Conservation (phyloP, 2,888 invertebrate species). For the Drosophila borborema region DNA sequence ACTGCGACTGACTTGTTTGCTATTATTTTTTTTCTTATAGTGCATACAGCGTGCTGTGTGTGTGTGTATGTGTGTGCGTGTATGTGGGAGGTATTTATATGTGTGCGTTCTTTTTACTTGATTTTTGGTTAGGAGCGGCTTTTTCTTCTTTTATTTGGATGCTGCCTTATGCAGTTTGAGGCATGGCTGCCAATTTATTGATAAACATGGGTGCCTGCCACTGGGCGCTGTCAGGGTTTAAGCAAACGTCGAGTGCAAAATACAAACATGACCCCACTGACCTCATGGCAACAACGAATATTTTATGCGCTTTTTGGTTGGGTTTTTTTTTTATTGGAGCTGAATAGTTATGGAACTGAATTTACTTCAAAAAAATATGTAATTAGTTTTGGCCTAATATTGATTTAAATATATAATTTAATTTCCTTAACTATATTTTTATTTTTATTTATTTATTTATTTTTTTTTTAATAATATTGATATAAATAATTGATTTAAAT, state of each 20-base stretch:
- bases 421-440: too few species aligned
- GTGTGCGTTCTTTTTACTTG: conserved; percentile 30
- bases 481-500: too few species aligned
- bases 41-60: conserved; percentile 26
- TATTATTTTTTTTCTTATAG: conserved; percentile 70
- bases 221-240: conserved; percentile 41
- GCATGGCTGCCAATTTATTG: conserved; percentile 71
- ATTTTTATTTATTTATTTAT: too few species aligned
- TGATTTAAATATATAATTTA: background rate
- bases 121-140: conserved; percentile 53
- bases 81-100: conserved; percentile 2
- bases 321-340: background rate
- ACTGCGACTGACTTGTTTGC: conserved; percentile 60
- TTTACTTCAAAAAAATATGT: too few species aligned
- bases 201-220: conserved; percentile 58
- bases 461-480: too few species aligned
- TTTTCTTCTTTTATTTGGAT: conserved; percentile 38
- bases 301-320: background rate
- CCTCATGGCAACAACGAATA: background rate
- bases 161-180: conserved; percentile 55
- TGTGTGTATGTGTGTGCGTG: background rate
- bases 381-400: background rate
- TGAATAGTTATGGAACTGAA: background rate
- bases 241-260: conserved; percentile 34
- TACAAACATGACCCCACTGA: background rate